Base-by-base conservation (phyloP, 2,113 vertebrate genomes). In the Lontra canadensis region DNA sequence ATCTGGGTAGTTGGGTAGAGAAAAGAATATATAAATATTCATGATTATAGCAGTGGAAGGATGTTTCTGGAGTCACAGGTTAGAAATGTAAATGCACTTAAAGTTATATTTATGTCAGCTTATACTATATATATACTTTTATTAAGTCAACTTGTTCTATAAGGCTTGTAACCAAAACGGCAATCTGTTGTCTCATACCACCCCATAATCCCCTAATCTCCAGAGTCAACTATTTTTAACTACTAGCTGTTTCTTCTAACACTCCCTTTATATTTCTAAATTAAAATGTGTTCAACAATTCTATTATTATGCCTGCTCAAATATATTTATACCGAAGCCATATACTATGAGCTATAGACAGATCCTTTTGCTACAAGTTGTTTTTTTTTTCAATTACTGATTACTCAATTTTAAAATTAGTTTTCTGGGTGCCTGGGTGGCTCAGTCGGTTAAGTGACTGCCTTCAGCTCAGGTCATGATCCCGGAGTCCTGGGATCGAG, bases 1-100 rank as follows among this genome's bases (percentile, higher is more conserved):
- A n/a, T 42, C 36, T 88, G 44, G 7, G 47, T n/a, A 92, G 23
- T 7, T 52, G 12, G 14, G 57, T 61, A 89, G 21, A 92, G 52
- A 92, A 97, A 96, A 93, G 14, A 90, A 76, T 49, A 95, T 63
- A n/a, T 69, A 71, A 92, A 69, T 17, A 23, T 86, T 96, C 49
- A 82, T 93, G 44, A 39, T 23, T 94, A 26, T 88, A 90, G 71
- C 34, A 88, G 23, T 26, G 67, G 21, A 74, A 94, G 49, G 52
- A 9, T 91, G 26, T 57, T 79, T 12, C 39, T 83, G 49, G n/a
- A 85, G n/a, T 94, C 82, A 88, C 44, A 95, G 88, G 15, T 91
- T 83, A 94, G 39, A 96, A 88, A 96, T 82, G 11, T 69, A 93
- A 93, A 90, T 71, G 6, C 31, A 55, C 25, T 92, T 83, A 71